These are phyloP conservation scores for Ichneumoninae sp. DNA, from an alignment of 2,888 invertebrate species.

Conservation along the genomic window DNA sequence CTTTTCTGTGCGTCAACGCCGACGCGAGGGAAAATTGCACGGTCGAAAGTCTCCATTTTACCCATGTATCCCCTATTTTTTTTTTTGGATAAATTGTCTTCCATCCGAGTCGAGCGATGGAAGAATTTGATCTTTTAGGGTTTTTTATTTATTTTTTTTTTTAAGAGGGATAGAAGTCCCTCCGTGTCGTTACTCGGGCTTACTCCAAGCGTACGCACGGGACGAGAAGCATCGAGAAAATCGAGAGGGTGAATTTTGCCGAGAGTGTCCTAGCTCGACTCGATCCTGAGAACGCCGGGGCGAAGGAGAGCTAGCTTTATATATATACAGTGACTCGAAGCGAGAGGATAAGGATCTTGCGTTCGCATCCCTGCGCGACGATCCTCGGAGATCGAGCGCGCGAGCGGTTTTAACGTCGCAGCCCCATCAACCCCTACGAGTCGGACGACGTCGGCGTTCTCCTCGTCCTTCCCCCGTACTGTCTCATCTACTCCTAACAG, in stretches of 20 bases:
- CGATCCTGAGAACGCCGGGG: constrained; percentile 29
- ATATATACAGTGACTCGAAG: constrained; percentile 39
- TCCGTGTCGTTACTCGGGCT: neutral
- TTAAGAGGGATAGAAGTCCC: neutral
- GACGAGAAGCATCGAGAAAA: constrained; percentile 23
- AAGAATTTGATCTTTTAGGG: neutral
- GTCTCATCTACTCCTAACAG: constrained; percentile 54
- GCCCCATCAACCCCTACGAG: constrained; percentile 66
- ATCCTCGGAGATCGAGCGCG: constrained; percentile 69
- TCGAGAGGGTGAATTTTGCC: constrained; percentile 50
- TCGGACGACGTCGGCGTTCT: constrained; percentile 50
- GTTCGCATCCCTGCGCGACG: constrained; percentile 49
- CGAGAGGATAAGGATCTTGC: constrained; percentile 55
- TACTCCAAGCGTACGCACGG: neutral
- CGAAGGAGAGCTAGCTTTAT: constrained; percentile 7
- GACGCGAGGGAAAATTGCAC: constrained; percentile 1
- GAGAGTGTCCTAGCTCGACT: constrained; percentile 39
- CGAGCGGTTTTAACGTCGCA: constrained; percentile 78
- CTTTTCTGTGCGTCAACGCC: neutral
- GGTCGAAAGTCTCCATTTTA: neutral
- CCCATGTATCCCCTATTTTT: neutral
- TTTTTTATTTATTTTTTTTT: neutral
- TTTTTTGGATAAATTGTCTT: neutral
- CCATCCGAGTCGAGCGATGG: neutral
- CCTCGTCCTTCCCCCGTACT: constrained; percentile 26